Evolutionary conservation across 2,888 invertebrate species (phyloP).

Genomic region (Hedya salicella): DNA sequence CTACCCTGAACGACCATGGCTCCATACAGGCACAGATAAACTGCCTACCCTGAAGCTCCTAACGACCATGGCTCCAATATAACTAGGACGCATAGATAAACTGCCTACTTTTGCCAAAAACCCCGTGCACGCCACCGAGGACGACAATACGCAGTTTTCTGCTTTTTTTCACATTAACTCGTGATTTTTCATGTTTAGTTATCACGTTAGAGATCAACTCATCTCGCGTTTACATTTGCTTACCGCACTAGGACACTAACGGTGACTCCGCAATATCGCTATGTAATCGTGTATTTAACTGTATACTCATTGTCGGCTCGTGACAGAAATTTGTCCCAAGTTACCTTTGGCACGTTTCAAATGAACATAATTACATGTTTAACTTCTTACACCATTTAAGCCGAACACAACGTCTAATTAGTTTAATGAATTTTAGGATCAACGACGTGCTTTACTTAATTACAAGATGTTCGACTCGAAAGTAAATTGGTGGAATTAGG

Average conservation of each 20-base stretch:
- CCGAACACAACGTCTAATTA: constrained; percentile 33
- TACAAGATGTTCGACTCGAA: constrained; percentile 24
- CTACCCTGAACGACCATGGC: no score
- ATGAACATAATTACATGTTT: constrained; percentile 31
- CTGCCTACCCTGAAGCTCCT: no score
- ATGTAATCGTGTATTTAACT: constrained; percentile 57
- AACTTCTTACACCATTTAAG: constrained; percentile 31
- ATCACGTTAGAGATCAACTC: constrained; percentile 10
- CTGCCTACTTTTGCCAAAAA: no score
- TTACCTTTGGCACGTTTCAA: constrained; percentile 46
- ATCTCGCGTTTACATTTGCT: constrained; percentile 44
- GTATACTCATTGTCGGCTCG: constrained; percentile 52
- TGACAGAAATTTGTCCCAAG: constrained; percentile 56
- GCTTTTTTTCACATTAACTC: no score
- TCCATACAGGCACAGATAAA: no score
- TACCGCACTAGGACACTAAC: constrained; percentile 47
- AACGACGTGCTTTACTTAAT: constrained; percentile 20
- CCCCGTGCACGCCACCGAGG: no score
- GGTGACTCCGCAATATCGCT: constrained; percentile 50
- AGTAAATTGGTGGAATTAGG: constrained; percentile 10
- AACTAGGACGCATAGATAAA: no score
- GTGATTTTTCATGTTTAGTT: no score
- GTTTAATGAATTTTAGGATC: constrained; percentile 32
- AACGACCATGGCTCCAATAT: no score
- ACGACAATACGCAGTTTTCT: no score